These are phyloP conservation scores for Vidua chalybeata DNA, from an alignment of 2,113 vertebrate genomes.

Conservation along the genomic window DNA sequence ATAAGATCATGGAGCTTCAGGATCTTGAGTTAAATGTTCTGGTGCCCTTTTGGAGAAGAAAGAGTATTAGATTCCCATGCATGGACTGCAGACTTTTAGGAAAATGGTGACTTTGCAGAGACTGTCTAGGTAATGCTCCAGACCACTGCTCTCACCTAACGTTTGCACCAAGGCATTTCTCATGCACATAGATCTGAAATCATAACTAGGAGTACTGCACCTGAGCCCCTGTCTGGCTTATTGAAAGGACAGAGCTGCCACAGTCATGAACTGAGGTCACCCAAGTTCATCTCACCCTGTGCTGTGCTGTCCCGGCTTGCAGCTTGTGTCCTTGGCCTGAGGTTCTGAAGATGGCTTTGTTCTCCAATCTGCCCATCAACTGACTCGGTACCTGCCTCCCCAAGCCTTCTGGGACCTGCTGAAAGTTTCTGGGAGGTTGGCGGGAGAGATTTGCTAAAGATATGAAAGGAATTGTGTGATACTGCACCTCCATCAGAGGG, in stretches of 20 bases:
- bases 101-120: neutral
- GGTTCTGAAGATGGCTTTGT: neutral
- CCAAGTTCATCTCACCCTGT: fast-evolving
- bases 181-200: neutral
- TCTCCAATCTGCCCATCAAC: neutral
- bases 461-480: neutral
- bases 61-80: neutral
- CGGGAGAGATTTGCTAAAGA: neutral
- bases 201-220: neutral
- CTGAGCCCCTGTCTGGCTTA: neutral
- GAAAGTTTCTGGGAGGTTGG: neutral
- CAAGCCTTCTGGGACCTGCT: fast-evolving
- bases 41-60: neutral
- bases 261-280: fast-evolving
- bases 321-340: fast-evolving
- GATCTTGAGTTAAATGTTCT: neutral
- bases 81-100: neutral
- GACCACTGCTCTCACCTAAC: neutral
- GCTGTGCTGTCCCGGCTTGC: too few relatives aligned
- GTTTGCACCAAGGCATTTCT: neutral
- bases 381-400: fast-evolving
- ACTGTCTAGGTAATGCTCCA: neutral
- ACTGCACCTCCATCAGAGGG: neutral
- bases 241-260: neutral
- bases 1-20: neutral